phyloP scores from a whole-genome alignment of 1,140 invertebrate genomes.

The Brevipalpus yothersi region DNA sequence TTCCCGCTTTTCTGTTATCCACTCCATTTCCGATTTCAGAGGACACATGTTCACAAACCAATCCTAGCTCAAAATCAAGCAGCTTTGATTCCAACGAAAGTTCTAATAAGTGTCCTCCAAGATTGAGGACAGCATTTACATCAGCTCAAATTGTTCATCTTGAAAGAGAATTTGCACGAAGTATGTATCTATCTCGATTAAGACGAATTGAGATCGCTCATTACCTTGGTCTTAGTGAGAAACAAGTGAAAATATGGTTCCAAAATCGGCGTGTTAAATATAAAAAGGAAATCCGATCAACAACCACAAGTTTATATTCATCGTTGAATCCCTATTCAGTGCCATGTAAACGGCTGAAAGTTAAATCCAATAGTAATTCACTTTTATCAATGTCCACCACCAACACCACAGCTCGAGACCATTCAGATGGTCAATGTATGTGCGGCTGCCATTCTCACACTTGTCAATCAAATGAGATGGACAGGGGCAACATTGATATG shows the following conservation, averaged over 20 bases:
- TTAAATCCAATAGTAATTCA: no score
- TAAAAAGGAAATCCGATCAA: conserved; percentile 38
- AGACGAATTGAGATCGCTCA: conserved; percentile 32
- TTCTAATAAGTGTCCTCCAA: background rate
- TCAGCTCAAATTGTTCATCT: conserved; percentile 29
- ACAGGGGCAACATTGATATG: no score
- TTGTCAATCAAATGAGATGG: no score
- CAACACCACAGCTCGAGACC: no score
- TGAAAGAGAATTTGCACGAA: conserved; percentile 28
- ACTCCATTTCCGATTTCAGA: background rate
- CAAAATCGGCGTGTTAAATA: conserved; percentile 67
- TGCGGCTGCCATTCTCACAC: no score
- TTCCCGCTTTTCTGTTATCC: no score
- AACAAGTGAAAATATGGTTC: conserved; percentile 89
- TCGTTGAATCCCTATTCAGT: background rate
- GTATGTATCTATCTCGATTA: conserved; percentile 31
- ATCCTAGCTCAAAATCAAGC: background rate
- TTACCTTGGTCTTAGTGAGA: conserved; percentile 49
- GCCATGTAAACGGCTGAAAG: background rate
- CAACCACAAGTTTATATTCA: background rate
- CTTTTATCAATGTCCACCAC: no score
- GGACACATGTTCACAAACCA: background rate
- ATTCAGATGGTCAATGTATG: no score
- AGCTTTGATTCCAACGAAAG: background rate
- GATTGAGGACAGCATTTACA: conserved; percentile 32